Evolutionary conservation across 1,140 invertebrate genomes (phyloP).

Genomic region (Drosophila sechellia): DNA sequence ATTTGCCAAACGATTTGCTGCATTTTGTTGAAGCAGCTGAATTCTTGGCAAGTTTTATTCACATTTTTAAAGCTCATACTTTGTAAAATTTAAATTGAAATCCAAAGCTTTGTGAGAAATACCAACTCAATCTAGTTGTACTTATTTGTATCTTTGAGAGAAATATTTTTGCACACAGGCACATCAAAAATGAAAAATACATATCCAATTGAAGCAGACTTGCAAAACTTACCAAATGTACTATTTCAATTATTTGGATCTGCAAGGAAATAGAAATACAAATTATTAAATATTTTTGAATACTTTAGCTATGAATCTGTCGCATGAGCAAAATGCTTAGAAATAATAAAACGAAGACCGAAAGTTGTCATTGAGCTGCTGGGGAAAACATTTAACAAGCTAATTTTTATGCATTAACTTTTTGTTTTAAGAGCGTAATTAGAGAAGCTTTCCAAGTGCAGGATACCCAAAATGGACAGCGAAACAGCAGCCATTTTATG

Average conservation of each 20-base stretch:
- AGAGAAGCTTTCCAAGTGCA: conserved; percentile 35
- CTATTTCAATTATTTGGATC: conserved; percentile 41
- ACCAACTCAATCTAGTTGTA: not conserved
- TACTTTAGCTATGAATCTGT: conserved; percentile 10
- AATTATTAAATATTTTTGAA: conserved; percentile 27
- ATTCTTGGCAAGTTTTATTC: conserved; percentile 10
- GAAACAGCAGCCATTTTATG: conserved; percentile 61
- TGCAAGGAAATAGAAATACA: conserved; percentile 39
- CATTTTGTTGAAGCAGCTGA: conserved; percentile 8
- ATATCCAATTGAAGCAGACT: not conserved
- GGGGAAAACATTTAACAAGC: conserved; percentile 43
- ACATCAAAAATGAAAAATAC: no score
- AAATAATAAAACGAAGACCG: not conserved
- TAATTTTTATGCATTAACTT: conserved; percentile 59
- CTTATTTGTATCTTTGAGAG: not conserved
- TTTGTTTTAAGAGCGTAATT: conserved; percentile 67
- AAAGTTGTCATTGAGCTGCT: conserved; percentile 22
- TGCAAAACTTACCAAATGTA: conserved; percentile 48
- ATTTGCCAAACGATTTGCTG: conserved; percentile 17
- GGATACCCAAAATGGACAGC: conserved; percentile 33
- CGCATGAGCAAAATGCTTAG: conserved; percentile 19
- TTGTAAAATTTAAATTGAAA: not conserved
- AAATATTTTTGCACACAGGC: not conserved
- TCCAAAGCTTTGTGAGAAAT: not conserved
- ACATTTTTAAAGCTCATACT: not conserved